These are phyloP conservation scores for Tachina lurida DNA, from an alignment of 2,888 invertebrate genomes.

Conservation along the genomic window DNA sequence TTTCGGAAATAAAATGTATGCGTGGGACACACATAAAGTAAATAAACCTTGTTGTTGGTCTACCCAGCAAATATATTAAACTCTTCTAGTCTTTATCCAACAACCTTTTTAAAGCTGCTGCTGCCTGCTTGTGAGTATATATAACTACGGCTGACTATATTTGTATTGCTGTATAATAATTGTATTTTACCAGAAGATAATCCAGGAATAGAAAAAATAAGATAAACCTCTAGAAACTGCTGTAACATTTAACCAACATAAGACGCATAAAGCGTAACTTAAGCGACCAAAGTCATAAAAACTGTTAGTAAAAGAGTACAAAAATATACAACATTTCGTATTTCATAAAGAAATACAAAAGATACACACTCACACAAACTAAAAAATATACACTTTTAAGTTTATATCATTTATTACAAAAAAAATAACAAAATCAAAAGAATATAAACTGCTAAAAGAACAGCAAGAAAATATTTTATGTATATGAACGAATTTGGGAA, in stretches of 20 bases:
- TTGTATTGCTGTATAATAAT: constrained; percentile 32
- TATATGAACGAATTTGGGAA: constrained; percentile 1
- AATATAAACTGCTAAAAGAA: constrained; percentile 20
- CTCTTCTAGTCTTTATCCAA: not conserved
- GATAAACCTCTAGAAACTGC: constrained; percentile 12
- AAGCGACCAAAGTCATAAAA: constrained; percentile 69
- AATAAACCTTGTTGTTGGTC: not conserved
- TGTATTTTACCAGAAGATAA: constrained; percentile 26
- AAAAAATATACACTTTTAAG: not conserved
- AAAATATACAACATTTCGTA: not conserved
- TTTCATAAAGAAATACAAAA: not conserved
- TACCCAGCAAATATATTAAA: too few species aligned
- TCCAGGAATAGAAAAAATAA: constrained; percentile 5
- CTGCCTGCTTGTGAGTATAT: not conserved
- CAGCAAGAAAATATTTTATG: not conserved
- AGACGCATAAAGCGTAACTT: constrained; percentile 68
- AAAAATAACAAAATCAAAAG: not conserved
- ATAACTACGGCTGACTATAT: not conserved
- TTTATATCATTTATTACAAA: constrained; percentile 24
- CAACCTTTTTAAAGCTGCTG: not conserved
- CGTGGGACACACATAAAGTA: too few species aligned
- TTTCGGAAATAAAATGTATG: too few species aligned
- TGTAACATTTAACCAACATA: constrained; percentile 54
- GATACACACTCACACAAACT: not conserved
- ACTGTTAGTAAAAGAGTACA: constrained; percentile 34